Conservation (phyloP, 2,888 invertebrate species). For the Mesoligia furuncula region DNA sequence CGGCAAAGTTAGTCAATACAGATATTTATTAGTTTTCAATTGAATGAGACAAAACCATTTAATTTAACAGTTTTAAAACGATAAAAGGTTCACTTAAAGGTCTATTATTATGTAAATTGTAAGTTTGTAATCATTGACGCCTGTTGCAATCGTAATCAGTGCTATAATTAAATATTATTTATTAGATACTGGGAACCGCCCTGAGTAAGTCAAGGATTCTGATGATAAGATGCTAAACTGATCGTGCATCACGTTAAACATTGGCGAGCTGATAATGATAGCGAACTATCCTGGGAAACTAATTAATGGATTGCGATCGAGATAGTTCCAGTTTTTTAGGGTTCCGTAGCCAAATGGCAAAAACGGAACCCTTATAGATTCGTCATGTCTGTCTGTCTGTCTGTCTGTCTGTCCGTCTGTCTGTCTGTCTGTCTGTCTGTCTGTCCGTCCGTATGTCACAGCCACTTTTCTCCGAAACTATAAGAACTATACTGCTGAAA, state of each 20-base stretch:
- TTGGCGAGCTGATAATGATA: slow-evolving; percentile 52
- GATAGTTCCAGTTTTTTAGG: slow-evolving; percentile 41
- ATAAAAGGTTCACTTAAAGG: slow-evolving; percentile 52
- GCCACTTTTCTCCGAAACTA: too few species aligned
- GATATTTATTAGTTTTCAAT: slow-evolving; percentile 17
- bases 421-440: too few species aligned
- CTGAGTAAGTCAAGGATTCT: slow-evolving; percentile 83
- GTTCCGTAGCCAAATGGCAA: too few species aligned
- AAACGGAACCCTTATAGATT: too few species aligned
- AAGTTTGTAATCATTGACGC: slow-evolving; percentile 71
- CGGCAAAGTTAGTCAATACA: slow-evolving; percentile 5
- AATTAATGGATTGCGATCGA: slow-evolving; percentile 60
- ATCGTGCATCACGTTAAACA: slow-evolving; percentile 81
- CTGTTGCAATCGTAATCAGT: slow-evolving; percentile 70
- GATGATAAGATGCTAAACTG: slow-evolving; percentile 77
- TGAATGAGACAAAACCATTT: slow-evolving; percentile 21
- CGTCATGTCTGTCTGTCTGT: too few species aligned
- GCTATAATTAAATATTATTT: slow-evolving; percentile 74
- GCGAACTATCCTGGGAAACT: slow-evolving; percentile 56
- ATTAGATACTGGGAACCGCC: slow-evolving; percentile 76
- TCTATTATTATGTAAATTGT: slow-evolving; percentile 69
- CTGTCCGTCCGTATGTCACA: too few species aligned
- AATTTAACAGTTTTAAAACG: slow-evolving; percentile 28
- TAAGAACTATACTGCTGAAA: too few species aligned
- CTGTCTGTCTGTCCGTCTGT: too few species aligned